A percentile compares a stretch with the other conserved stretches of the same genome.
These are phyloP conservation scores for Atopsyche davidsoni DNA, from an alignment of 1,140 invertebrate species.

Conservation along the genomic window DNA sequence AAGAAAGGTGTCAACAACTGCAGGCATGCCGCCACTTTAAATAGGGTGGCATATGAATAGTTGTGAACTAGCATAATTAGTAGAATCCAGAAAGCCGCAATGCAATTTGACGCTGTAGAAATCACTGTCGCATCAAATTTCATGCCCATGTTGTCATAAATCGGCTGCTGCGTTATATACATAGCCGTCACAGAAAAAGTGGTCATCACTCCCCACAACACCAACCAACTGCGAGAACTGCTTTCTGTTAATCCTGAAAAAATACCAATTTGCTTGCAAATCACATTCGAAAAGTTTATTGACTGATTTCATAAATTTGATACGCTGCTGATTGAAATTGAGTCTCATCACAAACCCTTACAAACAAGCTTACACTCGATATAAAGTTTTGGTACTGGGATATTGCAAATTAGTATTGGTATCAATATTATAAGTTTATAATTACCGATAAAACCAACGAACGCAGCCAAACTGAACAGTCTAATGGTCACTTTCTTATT, in stretches of 20 bases:
- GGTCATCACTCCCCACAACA: slow-evolving; percentile 41
- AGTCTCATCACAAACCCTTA: no score
- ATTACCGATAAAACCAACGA: slow-evolving; percentile 43
- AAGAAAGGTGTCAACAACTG: slow-evolving; percentile 36
- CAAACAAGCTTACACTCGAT: no score
- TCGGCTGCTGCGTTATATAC: slow-evolving; percentile 37
- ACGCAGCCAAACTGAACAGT: slow-evolving; percentile 37
- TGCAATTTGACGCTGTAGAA: slow-evolving; percentile 37
- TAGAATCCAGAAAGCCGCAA: slow-evolving; percentile 37
- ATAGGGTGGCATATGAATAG: slow-evolving; percentile 40
- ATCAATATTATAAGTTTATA: slow-evolving; percentile 12
- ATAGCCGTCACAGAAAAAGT: slow-evolving; percentile 37
- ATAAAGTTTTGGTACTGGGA: not conserved
- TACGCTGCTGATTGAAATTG: no score
- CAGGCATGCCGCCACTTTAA: slow-evolving; percentile 38
- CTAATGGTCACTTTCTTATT: slow-evolving; percentile 38
- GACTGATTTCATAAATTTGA: not conserved
- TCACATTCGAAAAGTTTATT: no score
- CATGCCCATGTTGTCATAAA: slow-evolving; percentile 40
- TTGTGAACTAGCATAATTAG: slow-evolving; percentile 37
- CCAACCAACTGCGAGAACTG: slow-evolving; percentile 35
- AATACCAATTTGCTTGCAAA: not conserved
- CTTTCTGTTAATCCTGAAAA: slow-evolving; percentile 40
- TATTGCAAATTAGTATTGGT: slow-evolving; percentile 1
- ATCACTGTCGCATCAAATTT: slow-evolving; percentile 43